Percentiles rank a stretch among this genome's conserved stretches.
Conservation (phyloP, 2,797 vertebrate genomes). For the Balearica regulorum region DNA sequence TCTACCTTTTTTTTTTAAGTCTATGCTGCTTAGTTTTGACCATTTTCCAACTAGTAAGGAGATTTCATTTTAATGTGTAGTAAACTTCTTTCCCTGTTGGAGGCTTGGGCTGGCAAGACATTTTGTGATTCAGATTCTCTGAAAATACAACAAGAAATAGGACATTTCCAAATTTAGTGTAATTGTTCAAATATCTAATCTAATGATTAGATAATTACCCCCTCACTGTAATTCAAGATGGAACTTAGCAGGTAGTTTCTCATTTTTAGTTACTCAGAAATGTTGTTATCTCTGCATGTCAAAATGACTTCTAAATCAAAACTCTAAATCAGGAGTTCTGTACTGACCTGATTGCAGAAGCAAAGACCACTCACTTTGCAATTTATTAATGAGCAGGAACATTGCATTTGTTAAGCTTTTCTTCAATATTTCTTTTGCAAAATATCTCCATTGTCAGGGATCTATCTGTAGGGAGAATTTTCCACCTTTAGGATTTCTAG, state of each 20-base stretch:
- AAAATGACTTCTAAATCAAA: background rate
- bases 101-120: fast-evolving
- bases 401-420: background rate
- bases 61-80: background rate
- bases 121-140: background rate
- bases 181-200: background rate
- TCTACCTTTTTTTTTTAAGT: background rate
- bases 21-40: background rate
- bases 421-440: background rate
- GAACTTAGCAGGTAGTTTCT: background rate
- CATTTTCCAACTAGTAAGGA: background rate
- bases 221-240: background rate
- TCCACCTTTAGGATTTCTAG: background rate
- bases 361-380: background rate
- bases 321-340: background rate
- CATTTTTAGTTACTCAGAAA: background rate
- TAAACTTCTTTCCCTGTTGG: background rate
- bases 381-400: background rate
- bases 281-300: background rate
- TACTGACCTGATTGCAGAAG: background rate
- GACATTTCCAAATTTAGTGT: background rate
- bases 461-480: background rate
- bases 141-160: background rate
- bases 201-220: too few relatives aligned
- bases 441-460: background rate